Evolutionary conservation across 2,888 invertebrate species (phyloP).

Genomic region (Andricus curvator): DNA sequence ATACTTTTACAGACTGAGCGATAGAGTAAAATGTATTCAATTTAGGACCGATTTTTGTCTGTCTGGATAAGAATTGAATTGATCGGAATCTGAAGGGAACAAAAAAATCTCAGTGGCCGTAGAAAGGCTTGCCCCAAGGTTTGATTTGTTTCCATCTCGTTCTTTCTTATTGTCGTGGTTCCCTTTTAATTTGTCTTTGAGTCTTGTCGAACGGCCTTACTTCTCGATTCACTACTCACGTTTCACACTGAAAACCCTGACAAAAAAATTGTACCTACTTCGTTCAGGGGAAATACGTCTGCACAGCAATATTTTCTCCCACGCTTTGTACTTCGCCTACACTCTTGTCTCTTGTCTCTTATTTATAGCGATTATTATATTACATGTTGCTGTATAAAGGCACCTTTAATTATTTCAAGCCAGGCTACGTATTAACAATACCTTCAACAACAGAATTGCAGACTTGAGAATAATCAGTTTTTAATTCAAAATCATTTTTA

Average conservation of each 20-base stretch:
- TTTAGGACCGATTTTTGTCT: not conserved
- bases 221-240: conserved; percentile 24
- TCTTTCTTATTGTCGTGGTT: conserved; percentile 28
- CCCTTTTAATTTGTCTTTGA: conserved; percentile 7
- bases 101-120: conserved; percentile 3
- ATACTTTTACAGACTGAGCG: not conserved
- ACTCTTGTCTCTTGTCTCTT: conserved; percentile 28
- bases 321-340: conserved; percentile 37
- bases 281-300: conserved; percentile 25
- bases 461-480: not conserved
- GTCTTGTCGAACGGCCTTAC: conserved; percentile 26
- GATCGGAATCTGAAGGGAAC: not conserved
- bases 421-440: conserved; percentile 14
- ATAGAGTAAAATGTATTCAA: not conserved
- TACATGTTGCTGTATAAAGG: conserved; percentile 26
- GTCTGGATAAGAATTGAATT: conserved; percentile 1
- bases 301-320: conserved; percentile 38
- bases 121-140: conserved; percentile 34
- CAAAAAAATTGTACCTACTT: conserved; percentile 11
- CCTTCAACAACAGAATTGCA: not conserved
- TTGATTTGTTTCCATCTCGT: conserved; percentile 28
- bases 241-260: conserved; percentile 4
- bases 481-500: not conserved
- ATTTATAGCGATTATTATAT: conserved; percentile 41
- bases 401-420: conserved; percentile 23